A percentile compares a stretch with the other conserved stretches of the same genome.
Evolutionary conservation across 2,113 vertebrate species (phyloP).

Genomic region (Rhea americana): DNA sequence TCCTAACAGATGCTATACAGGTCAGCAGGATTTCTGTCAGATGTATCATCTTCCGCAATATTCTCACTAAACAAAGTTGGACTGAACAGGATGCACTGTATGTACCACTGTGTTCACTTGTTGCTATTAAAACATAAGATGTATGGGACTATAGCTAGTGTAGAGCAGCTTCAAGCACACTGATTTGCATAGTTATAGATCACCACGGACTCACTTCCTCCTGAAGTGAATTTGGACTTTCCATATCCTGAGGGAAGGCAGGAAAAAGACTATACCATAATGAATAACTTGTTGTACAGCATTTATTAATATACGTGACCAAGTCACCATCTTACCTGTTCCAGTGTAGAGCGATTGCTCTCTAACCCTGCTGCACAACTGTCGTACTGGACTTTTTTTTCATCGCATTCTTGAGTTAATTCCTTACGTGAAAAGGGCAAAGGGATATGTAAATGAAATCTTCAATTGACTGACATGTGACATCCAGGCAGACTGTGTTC

Average conservation of each 20-base stretch:
- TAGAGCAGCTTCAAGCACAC: neutral
- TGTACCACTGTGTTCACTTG: neutral
- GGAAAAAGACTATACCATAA: rapidly evolving
- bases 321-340: conserved; percentile 82
- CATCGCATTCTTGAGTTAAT: conserved; percentile 88
- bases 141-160: neutral
- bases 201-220: neutral
- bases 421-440: conserved; percentile 80
- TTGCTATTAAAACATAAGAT: neutral
- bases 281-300: neutral
- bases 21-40: conserved; percentile 8
- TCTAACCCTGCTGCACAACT: conserved; percentile 93
- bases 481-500: conserved; percentile 48
- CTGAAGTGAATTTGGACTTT: neutral
- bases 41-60: neutral
- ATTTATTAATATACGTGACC: rapidly evolving
- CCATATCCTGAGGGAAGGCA: neutral
- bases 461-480: conserved; percentile 19
- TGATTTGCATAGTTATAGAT: neutral
- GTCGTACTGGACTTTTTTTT: conserved; percentile 92
- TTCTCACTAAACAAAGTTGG: neutral
- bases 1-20: neutral
- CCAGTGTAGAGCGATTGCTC: conserved; percentile 91
- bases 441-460: conserved; percentile 51
- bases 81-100: rapidly evolving